Conservation (phyloP, 2,113 vertebrate genomes). For the Paramisgurnus dabryanus region DNA sequence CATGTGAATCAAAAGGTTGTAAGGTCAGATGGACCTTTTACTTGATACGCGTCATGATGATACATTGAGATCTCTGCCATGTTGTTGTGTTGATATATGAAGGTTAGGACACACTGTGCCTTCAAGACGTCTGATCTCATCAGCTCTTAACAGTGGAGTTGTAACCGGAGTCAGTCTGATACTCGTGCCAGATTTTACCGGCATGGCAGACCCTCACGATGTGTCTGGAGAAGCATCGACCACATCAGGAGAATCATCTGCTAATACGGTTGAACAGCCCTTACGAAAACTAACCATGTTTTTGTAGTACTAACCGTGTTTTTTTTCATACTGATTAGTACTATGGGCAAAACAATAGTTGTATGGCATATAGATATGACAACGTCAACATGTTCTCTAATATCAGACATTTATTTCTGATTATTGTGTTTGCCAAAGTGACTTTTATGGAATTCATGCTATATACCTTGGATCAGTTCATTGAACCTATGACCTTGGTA, state of each 20-base stretch:
- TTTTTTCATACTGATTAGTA: no score
- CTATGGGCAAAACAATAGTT: no score
- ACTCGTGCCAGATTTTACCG: background rate
- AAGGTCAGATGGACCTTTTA: background rate
- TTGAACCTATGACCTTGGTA: no score
- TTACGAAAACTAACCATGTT: no score
- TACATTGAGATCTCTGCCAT: slow-evolving; percentile 10
- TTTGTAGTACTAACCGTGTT: no score
- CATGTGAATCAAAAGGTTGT: background rate
- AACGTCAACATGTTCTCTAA: background rate
- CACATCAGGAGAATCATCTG: background rate
- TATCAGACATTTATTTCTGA: background rate
- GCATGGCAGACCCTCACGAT: slow-evolving; percentile 13
- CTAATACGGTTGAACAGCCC: background rate
- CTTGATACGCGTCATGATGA: background rate
- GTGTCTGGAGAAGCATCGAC: slow-evolving; percentile 27
- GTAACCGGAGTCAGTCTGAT: slow-evolving; percentile 36
- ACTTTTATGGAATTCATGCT: no score
- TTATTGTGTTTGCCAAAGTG: background rate
- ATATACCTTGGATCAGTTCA: no score
- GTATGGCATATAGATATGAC: background rate
- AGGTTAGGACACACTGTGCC: slow-evolving; percentile 33
- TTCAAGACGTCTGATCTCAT: slow-evolving; percentile 3
- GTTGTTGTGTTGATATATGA: background rate
- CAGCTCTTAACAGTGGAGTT: slow-evolving; percentile 4